These are phyloP conservation scores for Oryzias melastigma DNA, from an alignment of 2,113 vertebrate species.

Conservation along the genomic window DNA sequence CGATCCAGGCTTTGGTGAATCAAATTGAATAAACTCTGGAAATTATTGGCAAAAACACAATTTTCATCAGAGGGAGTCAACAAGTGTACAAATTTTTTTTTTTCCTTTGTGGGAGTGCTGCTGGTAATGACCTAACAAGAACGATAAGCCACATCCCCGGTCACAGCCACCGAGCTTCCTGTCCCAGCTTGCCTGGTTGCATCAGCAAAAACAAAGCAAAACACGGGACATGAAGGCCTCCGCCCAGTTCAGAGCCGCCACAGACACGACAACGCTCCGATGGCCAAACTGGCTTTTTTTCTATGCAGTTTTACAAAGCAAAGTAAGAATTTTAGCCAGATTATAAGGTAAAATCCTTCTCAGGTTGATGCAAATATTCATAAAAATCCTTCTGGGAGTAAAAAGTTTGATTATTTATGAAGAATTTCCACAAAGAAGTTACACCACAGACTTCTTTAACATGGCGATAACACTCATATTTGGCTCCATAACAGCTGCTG, in stretches of 20 bases:
- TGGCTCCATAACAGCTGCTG: no score
- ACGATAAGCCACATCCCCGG: constrained; percentile 20
- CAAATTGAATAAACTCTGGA: no score
- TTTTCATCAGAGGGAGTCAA: no score
- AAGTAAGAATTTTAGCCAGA: not conserved
- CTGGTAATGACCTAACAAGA: constrained; percentile 57
- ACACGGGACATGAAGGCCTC: constrained; percentile 8
- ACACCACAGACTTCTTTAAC: no score
- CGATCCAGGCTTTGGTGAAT: no score
- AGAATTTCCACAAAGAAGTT: no score
- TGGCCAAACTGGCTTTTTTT: not conserved
- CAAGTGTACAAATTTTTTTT: constrained; percentile 30
- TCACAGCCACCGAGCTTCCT: constrained; percentile 52
- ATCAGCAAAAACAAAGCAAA: constrained; percentile 40
- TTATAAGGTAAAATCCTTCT: no score
- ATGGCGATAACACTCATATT: no score
- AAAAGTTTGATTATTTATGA: no score
- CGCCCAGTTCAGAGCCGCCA: constrained; percentile 10
- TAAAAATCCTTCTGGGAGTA: no score
- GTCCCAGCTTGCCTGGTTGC: constrained; percentile 29
- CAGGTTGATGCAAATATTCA: no score
- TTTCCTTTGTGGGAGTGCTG: constrained; percentile 11
- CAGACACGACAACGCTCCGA: constrained; percentile 5
- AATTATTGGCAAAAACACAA: no score
- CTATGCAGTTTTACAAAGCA: constrained; percentile 1